These are phyloP conservation scores for Choloepus hoffmanni DNA, from an alignment of 2,113 vertebrate genomes.

Conservation along the genomic window DNA sequence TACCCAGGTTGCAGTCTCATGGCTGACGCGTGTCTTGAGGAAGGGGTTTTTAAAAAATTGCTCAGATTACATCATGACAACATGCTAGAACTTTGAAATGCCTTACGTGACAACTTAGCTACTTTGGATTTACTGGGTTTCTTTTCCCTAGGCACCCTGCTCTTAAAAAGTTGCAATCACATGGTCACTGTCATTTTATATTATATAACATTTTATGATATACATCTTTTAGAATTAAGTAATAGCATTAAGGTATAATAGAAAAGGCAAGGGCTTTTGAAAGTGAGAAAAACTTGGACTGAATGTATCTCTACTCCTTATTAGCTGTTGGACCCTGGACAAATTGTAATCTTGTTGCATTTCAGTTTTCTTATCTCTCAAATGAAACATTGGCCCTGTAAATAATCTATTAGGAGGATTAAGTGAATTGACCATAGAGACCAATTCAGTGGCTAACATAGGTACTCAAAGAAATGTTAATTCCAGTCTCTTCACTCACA, in stretches of 20 bases:
- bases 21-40: not conserved
- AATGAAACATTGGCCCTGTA: not conserved
- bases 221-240: not conserved
- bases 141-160: not conserved
- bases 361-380: not conserved
- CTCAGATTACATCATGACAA: not conserved
- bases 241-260: not conserved
- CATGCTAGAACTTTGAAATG: not conserved
- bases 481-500: not conserved
- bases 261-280: not conserved
- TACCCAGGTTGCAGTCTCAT: not conserved
- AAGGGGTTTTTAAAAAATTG: not conserved
- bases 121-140: not conserved
- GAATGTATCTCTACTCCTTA: not conserved
- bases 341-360: not conserved
- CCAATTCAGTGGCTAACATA: not conserved
- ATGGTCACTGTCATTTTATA: not conserved
- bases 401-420: not conserved
- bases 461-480: not conserved
- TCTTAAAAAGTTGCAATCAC: not conserved
- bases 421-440: not conserved
- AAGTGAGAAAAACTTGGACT: not conserved
- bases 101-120: not conserved
- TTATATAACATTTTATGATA: slow-evolving; percentile 5
- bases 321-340: not conserved